A percentile compares a stretch with the other conserved stretches of the same genome.
These are phyloP conservation scores for Tricholauxania praeusta DNA, from an alignment of 2,888 invertebrate genomes.

Conservation along the genomic window DNA sequence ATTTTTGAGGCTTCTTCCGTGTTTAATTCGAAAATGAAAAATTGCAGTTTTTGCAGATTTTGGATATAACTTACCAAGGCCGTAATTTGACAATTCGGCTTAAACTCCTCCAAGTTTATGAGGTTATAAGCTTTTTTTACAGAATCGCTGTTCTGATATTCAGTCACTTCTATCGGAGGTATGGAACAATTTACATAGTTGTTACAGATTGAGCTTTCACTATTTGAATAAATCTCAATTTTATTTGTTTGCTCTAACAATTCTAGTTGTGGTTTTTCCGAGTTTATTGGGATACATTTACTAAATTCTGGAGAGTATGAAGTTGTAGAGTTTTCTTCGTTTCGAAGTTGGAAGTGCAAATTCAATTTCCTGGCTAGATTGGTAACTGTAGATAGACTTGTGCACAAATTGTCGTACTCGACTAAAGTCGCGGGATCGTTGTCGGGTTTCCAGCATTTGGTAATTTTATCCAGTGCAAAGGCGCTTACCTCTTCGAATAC, in stretches of 20 bases:
- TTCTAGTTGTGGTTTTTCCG: not conserved
- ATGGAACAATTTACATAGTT: slow-evolving; percentile 15
- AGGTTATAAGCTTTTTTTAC: too few relatives aligned
- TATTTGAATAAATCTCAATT: not conserved
- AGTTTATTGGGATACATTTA: not conserved
- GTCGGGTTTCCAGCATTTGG: slow-evolving; percentile 21
- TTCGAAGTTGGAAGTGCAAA: slow-evolving; percentile 41
- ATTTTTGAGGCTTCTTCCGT: slow-evolving; percentile 27
- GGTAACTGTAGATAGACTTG: slow-evolving; percentile 41
- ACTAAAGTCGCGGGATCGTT: slow-evolving; percentile 9
- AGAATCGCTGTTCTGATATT: not conserved
- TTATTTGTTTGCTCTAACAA: not conserved
- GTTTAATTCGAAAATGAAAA: slow-evolving; percentile 42
- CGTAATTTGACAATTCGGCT: slow-evolving; percentile 14
- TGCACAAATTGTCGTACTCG: slow-evolving; percentile 42
- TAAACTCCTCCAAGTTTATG: too few relatives aligned
- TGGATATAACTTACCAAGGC: slow-evolving; percentile 43
- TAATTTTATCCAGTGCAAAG: slow-evolving; percentile 28
- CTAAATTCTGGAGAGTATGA: too few relatives aligned
- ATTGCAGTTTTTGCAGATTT: slow-evolving; percentile 37
- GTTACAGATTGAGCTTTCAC: not conserved
- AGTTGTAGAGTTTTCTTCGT: not conserved
- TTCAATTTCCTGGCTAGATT: slow-evolving; percentile 46
- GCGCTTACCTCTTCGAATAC: slow-evolving; percentile 27
- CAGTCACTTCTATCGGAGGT: not conserved